Base-by-base conservation (phyloP, 2,888 invertebrate genomes). In the Dryomyza anilis region DNA sequence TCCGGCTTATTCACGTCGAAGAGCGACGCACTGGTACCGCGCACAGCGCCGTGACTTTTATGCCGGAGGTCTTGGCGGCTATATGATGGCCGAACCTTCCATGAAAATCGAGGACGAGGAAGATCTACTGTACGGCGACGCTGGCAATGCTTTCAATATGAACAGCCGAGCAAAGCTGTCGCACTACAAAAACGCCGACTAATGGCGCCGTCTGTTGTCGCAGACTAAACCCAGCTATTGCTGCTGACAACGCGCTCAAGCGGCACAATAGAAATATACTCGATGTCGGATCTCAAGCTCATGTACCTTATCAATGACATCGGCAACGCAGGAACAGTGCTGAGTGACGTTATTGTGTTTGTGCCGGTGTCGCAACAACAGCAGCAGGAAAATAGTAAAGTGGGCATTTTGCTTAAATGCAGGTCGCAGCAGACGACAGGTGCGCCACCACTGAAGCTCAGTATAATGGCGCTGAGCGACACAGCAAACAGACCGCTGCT, bases 181-280 rank as follows among this genome's bases (percentile, higher is more conserved):
- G 0, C 85, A 85, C 73, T 85, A 85, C 2, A 86, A 85, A 74
- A 87, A 89, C 67, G 87, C 89, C 0, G 88, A 89, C 63, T 93
- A 94, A 93, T 94, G 94, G 94, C 87, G 90, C 66, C 89, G 89
- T 59, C 86, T 91, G 73, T 80, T 91, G 12, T 85, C 87, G 25
- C 91, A 92, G 68, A 83, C 86, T 2, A 91, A 90, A 77, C 90
- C 95, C 0, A 90, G 95, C 0, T 96, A 91, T 81, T 98, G 98
- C 80, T 96, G 64, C 87, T 95, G 61, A 88, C 95, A 1, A 89
- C 93, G 5, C 86, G 97, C 16, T 93, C 94, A 73, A 95, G 94
- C 81, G 98, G 96, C 2, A 92, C 93, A 73, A 83, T 99, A 60
- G 97, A 98, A 86, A 91, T 98, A 66, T 97, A 96, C 83, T 93